Base-by-base conservation (phyloP, 2,888 invertebrate genomes). In the Phalangium opilio region DNA sequence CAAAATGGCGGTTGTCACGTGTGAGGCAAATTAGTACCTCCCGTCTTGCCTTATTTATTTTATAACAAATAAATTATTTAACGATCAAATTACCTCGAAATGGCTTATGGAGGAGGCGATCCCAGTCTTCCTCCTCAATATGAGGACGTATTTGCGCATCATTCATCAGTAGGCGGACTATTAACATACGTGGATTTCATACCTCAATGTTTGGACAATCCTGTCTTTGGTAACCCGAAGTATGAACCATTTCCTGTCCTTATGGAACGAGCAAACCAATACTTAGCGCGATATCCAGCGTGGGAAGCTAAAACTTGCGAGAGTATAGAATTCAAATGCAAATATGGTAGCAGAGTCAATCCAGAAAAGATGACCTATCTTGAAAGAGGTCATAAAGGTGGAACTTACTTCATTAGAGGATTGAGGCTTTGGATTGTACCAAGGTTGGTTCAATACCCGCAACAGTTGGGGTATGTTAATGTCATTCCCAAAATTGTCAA, bases 271-370 rank as follows among this genome's bases (percentile, higher is more conserved):
- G 54, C 54, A 10, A 56, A 56, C 20, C 38, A 43, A 7, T 56
- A 51, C 51, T 42, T 54, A 3, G 43, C 41, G 1, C 36, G 36
- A 10, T 51, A 56, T 40, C 45, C 44, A 0, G 39, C 44, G 40
- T 56, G 52, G 51, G 44, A 51, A 35, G 41, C 51, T 7, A 47
- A 47, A 27, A 56, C 52, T 8, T 56, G 55, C 36, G 55, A 56
- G 41, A 53, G 51, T 41, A 50, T 56, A 2, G 55, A 56, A 43
- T 56, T 56, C 35, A 52, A 48, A 45, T 32, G 45, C 10, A 45
- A 32, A 32, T 18, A 44, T 3, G 39, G 42, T 2, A 14, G 38
- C 11, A 10, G 35, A 3, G 33, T 50, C 7, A 39, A 53, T n/a
- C 33, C 41, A 11, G 46, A 48, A 17, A 51, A 47, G 43, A 56